Percentiles rank a stretch among this genome's conserved stretches.
Evolutionary conservation across 2,888 invertebrate species (phyloP).

Genomic region (Cheilosia pagana): DNA sequence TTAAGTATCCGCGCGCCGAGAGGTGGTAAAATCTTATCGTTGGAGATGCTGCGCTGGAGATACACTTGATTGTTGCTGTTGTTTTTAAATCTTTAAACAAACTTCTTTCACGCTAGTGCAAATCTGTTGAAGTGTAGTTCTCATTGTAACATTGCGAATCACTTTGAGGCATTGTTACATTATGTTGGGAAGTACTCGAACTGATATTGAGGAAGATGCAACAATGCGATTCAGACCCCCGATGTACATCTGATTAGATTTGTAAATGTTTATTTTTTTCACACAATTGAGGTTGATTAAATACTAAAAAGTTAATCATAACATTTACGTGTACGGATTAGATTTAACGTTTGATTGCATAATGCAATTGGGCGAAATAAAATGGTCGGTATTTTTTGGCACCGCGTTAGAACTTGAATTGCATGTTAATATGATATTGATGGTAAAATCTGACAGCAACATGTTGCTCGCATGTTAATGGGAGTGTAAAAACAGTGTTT

Average conservation of each 20-base stretch:
- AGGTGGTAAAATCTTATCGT: conserved; percentile 62
- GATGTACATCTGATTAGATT: conserved; percentile 49
- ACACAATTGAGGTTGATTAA: conserved; percentile 48
- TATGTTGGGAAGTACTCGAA: conserved; percentile 55
- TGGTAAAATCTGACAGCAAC: conserved; percentile 15
- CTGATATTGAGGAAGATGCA: conserved; percentile 48
- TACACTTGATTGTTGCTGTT: conserved; percentile 28
- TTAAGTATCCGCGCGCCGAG: conserved; percentile 49
- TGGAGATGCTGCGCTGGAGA: conserved; percentile 63
- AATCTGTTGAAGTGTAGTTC: conserved; percentile 59
- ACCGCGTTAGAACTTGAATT: conserved; percentile 49
- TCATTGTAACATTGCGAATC: conserved; percentile 65
- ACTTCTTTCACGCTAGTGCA: conserved; percentile 44
- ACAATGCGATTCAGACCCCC: not conserved
- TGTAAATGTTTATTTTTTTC: conserved; percentile 37
- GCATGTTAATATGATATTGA: conserved; percentile 38
- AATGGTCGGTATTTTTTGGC: conserved; percentile 8
- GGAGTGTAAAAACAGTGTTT: not conserved
- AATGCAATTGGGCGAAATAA: conserved; percentile 7
- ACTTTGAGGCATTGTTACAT: conserved; percentile 46
- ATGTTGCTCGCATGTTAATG: not conserved
- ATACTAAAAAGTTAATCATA: not conserved
- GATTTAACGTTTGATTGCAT: conserved; percentile 6
- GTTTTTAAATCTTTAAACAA: conserved; percentile 12
- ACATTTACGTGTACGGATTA: not conserved